These are phyloP conservation scores for Xylocopa sonorina DNA, from an alignment of 1,140 invertebrate species.

Conservation along the genomic window DNA sequence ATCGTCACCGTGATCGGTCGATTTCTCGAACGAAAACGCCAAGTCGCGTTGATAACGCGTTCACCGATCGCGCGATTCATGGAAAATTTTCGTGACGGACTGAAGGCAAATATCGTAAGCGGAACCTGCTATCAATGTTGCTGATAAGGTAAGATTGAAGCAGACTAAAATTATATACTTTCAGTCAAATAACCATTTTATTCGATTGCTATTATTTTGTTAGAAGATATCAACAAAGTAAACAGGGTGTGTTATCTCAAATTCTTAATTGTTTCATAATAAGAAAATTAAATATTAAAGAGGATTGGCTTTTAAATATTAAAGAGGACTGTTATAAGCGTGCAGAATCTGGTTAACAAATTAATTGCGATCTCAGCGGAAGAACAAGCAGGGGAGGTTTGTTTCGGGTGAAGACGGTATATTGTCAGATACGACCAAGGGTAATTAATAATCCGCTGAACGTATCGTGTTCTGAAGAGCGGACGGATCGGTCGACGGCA, in stretches of 20 bases:
- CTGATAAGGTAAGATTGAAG: not conserved
- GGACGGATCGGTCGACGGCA: not conserved
- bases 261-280: too few species aligned
- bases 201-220: too few species aligned
- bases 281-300: too few species aligned
- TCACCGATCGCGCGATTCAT: not conserved
- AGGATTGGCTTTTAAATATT: too few species aligned
- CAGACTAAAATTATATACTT: not conserved
- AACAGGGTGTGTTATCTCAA: too few species aligned
- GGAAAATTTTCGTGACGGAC: not conserved
- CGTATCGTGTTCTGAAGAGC: not conserved
- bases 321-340: too few species aligned
- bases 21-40: not conserved
- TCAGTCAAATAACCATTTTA: too few species aligned
- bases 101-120: not conserved
- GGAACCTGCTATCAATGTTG: not conserved
- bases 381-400: not conserved
- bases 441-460: slow-evolving; percentile 46
- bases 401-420: slow-evolving; percentile 1
- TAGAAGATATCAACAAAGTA: too few species aligned
- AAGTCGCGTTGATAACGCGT: slow-evolving; percentile 1
- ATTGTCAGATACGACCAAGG: not conserved
- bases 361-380: not conserved
- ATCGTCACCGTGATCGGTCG: slow-evolving; percentile 5
- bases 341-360: not conserved